Conservation (phyloP, 1,140 invertebrate species). For the Drosophila subpulchrella region DNA sequence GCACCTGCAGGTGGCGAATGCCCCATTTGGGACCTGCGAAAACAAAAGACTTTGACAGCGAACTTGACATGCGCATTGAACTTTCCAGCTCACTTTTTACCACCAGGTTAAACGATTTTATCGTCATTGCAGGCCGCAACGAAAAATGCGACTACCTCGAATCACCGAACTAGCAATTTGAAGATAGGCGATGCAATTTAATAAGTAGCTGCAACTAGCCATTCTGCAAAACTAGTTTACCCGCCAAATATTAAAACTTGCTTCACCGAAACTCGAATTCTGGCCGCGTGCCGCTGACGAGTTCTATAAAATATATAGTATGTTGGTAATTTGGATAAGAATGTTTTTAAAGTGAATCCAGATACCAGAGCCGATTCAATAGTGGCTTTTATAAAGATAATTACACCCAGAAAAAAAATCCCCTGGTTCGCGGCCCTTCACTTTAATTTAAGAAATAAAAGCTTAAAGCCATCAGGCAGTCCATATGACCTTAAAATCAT, state of each 20-base stretch:
- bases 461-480: too few species aligned
- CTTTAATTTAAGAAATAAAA: too few species aligned
- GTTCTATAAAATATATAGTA: conserved; percentile 17
- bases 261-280: conserved; percentile 38
- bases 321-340: not conserved
- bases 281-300: conserved; percentile 7
- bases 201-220: conserved; percentile 7
- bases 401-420: too few species aligned
- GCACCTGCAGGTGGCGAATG: conserved; percentile 86
- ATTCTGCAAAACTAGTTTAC: conserved; percentile 33
- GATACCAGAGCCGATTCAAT: too few species aligned
- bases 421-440: too few species aligned
- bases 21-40: conserved; percentile 28
- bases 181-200: not conserved
- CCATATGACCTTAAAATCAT: too few species aligned
- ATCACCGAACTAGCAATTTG: conserved; percentile 27
- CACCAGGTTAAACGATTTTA: conserved; percentile 43
- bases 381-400: too few species aligned
- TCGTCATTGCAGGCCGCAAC: conserved; percentile 34
- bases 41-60: conserved; percentile 12
- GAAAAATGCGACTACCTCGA: conserved; percentile 2
- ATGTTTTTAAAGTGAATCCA: conserved; percentile 12
- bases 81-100: conserved; percentile 27
- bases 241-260: conserved; percentile 18
- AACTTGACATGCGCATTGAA: not conserved